Evolutionary conservation across 2,888 invertebrate species (phyloP).

Genomic region (Erebia epiphron): DNA sequence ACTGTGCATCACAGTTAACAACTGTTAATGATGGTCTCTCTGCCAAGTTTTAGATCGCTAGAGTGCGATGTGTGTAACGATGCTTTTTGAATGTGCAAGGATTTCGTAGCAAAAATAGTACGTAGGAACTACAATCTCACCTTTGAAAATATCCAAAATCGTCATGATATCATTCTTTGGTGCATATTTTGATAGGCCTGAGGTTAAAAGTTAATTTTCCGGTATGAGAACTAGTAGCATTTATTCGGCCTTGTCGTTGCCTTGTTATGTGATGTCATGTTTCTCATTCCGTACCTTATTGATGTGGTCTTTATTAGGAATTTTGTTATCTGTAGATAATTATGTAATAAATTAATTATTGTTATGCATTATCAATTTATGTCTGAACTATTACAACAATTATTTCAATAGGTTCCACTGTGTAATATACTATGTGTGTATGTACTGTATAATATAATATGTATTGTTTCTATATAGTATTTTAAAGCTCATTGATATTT

Average conservation of each 20-base stretch:
- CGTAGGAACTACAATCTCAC: not conserved
- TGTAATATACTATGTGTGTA: too few relatives aligned
- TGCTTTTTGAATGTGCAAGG: too few relatives aligned
- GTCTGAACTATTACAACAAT: too few relatives aligned
- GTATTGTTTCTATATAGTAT: too few relatives aligned
- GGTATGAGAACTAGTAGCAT: not conserved
- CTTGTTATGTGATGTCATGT: slow-evolving; percentile 12
- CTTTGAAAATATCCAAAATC: not conserved
- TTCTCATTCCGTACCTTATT: slow-evolving; percentile 12
- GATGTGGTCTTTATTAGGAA: not conserved
- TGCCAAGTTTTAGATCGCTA: not conserved
- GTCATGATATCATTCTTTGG: not conserved
- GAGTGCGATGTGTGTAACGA: too few relatives aligned
- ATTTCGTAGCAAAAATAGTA: not conserved
- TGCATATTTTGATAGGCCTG: not conserved
- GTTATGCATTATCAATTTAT: too few relatives aligned
- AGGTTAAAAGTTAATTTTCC: slow-evolving; percentile 9
- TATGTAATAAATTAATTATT: too few relatives aligned
- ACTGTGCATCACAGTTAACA: not conserved
- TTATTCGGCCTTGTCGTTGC: slow-evolving; percentile 7
- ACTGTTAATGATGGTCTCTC: not conserved
- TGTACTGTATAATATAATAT: too few relatives aligned
- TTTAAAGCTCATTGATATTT: too few relatives aligned
- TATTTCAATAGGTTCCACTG: too few relatives aligned
- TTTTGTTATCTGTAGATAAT: not conserved